phyloP scores from a whole-genome alignment of 2,888 invertebrate genomes.

The Agonopterix heracliana region DNA sequence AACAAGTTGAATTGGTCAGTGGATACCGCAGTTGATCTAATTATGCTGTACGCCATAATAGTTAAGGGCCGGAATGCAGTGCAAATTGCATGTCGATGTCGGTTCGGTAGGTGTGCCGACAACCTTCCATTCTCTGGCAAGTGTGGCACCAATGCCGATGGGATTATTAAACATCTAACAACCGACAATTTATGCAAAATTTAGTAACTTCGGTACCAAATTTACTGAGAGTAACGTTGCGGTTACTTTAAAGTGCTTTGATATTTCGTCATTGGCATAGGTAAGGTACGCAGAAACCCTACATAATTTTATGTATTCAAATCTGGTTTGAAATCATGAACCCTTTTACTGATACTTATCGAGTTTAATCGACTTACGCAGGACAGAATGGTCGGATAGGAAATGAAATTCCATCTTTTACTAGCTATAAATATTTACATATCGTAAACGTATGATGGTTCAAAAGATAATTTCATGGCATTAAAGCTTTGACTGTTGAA shows the following conservation, averaged over 20 bases:
- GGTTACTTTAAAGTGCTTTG: background rate
- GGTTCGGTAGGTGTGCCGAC: conserved; percentile 54
- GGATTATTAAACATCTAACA: conserved; percentile 54
- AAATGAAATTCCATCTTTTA: conserved; percentile 34
- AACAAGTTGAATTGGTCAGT: conserved; percentile 24
- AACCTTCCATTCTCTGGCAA: conserved; percentile 65
- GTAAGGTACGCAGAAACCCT: background rate
- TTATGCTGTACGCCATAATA: conserved; percentile 39
- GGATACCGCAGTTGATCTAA: conserved; percentile 23
- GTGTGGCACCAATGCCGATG: conserved; percentile 56
- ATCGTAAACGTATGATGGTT: conserved; percentile 40
- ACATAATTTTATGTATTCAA: conserved; percentile 7
- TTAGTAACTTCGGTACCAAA: conserved; percentile 1
- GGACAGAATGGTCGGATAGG: conserved; percentile 19
- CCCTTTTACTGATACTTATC: conserved; percentile 3
- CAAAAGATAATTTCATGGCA: conserved; percentile 25
- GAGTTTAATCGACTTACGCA: conserved; percentile 2
- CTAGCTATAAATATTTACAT: conserved; percentile 42
- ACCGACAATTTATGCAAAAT: conserved; percentile 29
- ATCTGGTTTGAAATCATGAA: conserved; percentile 2
- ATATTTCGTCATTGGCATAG: conserved; percentile 5
- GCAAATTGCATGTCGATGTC: conserved; percentile 52
- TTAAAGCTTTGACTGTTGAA: conserved; percentile 27
- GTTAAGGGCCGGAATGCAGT: conserved; percentile 52
- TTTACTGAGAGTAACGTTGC: background rate